These are phyloP conservation scores for Rhopilema esculentum DNA, from an alignment of 30 jellyfish, hydroid and myxozoan genomes.

Conservation along the genomic window DNA sequence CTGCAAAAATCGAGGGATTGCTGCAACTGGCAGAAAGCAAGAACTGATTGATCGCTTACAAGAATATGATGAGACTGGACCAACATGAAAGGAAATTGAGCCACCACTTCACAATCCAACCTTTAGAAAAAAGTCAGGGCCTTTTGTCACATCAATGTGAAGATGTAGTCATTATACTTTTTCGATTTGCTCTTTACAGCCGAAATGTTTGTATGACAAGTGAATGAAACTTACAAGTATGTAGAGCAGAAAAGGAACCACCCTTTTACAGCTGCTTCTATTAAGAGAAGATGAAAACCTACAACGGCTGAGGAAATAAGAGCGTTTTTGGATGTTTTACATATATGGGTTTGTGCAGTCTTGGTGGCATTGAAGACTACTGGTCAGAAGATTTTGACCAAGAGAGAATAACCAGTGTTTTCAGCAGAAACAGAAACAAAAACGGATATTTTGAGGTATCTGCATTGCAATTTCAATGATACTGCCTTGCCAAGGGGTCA, in stretches of 20 bases:
- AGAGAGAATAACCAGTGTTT: conserved; percentile 26
- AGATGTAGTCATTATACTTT: conserved; percentile 14
- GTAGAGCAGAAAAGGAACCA: neutral
- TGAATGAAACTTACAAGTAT: neutral
- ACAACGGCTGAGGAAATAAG: neutral
- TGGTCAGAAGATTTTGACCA: conserved; percentile 52
- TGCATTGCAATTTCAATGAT: conserved; percentile 32
- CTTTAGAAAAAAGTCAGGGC: conserved; percentile 36
- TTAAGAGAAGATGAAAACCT: conserved; percentile 3
- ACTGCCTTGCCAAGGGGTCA: conserved; percentile 37
- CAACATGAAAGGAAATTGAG: neutral
- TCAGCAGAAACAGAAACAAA: conserved; percentile 8
- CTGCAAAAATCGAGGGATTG: neutral
- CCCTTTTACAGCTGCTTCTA: neutral
- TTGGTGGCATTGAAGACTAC: conserved; percentile 10
- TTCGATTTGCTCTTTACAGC: conserved; percentile 30
- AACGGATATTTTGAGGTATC: conserved; percentile 6
- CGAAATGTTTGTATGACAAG: neutral
- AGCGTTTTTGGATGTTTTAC: conserved; percentile 18
- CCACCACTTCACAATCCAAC: conserved; percentile 6
- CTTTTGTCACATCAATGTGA: conserved; percentile 1
- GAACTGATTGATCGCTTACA: neutral
- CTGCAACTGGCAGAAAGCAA: neutral
- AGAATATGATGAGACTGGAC: neutral
- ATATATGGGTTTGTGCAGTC: conserved; percentile 40